Base-by-base conservation (phyloP, 2,113 vertebrate species). In the Aplodontia rufa region DNA sequence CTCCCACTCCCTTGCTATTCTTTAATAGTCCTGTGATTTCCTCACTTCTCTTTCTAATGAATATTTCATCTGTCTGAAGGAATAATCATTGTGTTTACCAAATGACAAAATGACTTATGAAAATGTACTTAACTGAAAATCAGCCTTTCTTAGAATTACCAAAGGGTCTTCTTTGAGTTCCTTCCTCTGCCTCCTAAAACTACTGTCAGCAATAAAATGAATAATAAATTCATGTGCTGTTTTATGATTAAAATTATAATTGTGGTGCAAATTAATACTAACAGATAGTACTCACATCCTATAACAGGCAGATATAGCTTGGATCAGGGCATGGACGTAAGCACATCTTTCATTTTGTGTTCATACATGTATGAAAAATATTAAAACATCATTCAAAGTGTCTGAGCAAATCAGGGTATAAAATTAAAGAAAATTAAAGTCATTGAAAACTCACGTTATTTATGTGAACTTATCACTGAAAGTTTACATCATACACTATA, bases 101-200 rank as follows among this genome's bases (percentile, higher is more conserved):
- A 97, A 97, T 97, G 97, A 97, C 78, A 95, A 98, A 98, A 97
- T 97, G 96, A 97, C 93, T 96, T 96, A 95, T 35, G 88, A 97
- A 96, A 96, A 96, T 87, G 49, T 74, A 94, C 86, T 95, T 97
- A 92, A 91, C 60, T 82, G 76, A 96, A 97, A 96, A 96, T 74
- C 72, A 84, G 58, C 32, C 68, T 94, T 92, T 97, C 88, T 96
- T 90, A 93, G 85, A 95, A 94, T 96, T 85, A 89, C 76, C 68
- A 91, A 87, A 96, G 55, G 55, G 45, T 93, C 74, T 91, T 90
- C 80, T 94, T 85, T 91, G 49, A 85, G 37, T 8, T 68, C 24
- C 47, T 92, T 90, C 78, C 51, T 96, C 95, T 1, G 12, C 75
- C 37, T 97, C 76, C 66, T 92, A 51, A 94, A 96, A 83, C 69